A percentile compares a stretch with the other conserved stretches of the same genome.
Conservation (phyloP, 2,888 invertebrate species). For the Cyaniris semiargus region DNA sequence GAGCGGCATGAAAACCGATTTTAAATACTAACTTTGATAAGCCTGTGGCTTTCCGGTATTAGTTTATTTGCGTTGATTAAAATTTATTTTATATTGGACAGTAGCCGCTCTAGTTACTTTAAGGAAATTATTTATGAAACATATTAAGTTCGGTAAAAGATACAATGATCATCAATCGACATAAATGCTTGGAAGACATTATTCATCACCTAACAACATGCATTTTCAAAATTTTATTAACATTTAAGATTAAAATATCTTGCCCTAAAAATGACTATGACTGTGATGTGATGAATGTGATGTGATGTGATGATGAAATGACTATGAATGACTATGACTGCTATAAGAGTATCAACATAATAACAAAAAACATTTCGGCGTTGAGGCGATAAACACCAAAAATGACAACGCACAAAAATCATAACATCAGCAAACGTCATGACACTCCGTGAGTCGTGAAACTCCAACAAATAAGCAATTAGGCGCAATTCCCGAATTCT, state of each 20-base stretch:
- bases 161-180: too few relatives aligned
- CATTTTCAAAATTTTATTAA: too few relatives aligned
- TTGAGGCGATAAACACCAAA: neutral
- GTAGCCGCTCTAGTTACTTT: neutral
- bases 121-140: too few relatives aligned
- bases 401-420: neutral
- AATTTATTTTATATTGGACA: neutral
- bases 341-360: neutral
- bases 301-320: too few relatives aligned
- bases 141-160: too few relatives aligned
- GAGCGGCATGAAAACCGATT: slow-evolving; percentile 22
- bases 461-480: slow-evolving; percentile 25
- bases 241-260: too few relatives aligned
- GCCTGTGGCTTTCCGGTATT: slow-evolving; percentile 10
- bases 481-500: slow-evolving; percentile 28
- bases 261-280: too few relatives aligned
- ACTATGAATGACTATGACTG: too few relatives aligned
- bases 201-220: too few relatives aligned
- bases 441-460: slow-evolving; percentile 6
- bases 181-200: too few relatives aligned
- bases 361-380: neutral
- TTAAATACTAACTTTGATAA: slow-evolving; percentile 16
- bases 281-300: too few relatives aligned
- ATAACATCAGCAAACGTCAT: slow-evolving; percentile 1
- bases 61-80: neutral